Conservation (phyloP, 2,113 vertebrate species). For the Myrmecophaga tridactyla region DNA sequence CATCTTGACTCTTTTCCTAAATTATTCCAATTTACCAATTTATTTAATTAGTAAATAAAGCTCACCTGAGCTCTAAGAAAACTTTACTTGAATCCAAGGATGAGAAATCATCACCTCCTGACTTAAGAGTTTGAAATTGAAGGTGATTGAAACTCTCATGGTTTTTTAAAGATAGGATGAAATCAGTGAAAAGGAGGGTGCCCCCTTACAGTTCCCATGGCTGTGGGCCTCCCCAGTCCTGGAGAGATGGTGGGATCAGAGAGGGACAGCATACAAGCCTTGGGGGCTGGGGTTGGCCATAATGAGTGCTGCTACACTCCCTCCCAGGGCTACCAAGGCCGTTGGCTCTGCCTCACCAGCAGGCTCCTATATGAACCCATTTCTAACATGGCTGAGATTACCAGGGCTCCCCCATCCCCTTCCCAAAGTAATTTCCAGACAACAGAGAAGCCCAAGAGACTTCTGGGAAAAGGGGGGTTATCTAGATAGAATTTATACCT, state of each 20-base stretch:
- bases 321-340: neutral
- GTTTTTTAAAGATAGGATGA: neutral
- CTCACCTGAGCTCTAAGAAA: neutral
- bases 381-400: neutral
- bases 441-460: neutral
- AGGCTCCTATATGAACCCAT: neutral
- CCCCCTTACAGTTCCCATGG: neutral
- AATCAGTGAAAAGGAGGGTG: neutral
- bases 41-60: neutral
- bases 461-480: neutral
- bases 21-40: neutral
- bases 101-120: neutral
- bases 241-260: slow-evolving; percentile 46
- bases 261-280: slow-evolving; percentile 58
- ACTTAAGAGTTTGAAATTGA: neutral
- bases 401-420: neutral
- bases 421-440: neutral
- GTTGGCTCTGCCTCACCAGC: neutral
- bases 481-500: neutral
- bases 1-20: neutral
- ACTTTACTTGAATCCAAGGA: neutral
- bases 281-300: slow-evolving; percentile 67
- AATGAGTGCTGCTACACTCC: slow-evolving; percentile 81
- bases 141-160: neutral
- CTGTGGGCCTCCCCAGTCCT: neutral